Evolutionary conservation across 2,113 vertebrate species (phyloP).

Genomic region (Heloderma charlesbogerti): DNA sequence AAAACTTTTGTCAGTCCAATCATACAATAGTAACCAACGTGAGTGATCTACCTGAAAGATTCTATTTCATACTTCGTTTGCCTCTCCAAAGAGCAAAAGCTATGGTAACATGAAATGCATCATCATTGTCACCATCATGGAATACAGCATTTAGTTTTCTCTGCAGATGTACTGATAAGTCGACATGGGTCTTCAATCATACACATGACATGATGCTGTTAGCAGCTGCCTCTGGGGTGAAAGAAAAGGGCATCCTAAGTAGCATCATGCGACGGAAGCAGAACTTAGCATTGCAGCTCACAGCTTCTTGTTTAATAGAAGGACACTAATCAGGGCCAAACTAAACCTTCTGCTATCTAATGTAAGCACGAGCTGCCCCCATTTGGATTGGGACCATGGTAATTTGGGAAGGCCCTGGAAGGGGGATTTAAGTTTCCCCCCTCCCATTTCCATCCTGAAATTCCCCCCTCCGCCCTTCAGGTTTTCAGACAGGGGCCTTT

Average conservation of each 20-base stretch:
- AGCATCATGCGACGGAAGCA: background rate
- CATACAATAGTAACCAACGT: constrained; percentile 6
- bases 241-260: background rate
- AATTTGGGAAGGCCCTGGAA: too few species aligned
- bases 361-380: too few species aligned
- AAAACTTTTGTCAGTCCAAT: background rate
- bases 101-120: background rate
- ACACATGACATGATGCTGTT: background rate
- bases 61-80: constrained; percentile 18
- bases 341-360: too few species aligned
- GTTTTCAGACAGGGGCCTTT: background rate
- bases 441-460: too few species aligned
- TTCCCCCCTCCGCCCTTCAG: background rate
- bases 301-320: background rate
- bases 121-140: background rate
- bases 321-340: background rate
- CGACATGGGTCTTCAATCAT: background rate
- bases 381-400: too few species aligned
- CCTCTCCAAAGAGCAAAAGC: constrained; percentile 16
- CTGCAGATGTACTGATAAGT: constrained; percentile 18
- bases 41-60: constrained; percentile 7
- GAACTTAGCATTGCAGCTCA: background rate
- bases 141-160: background rate
- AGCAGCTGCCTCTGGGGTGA: background rate
- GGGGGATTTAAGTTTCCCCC: too few species aligned